Evolutionary conservation across 2,888 invertebrate genomes (phyloP).

Genomic region (Caenorhabditis sulstoni): DNA sequence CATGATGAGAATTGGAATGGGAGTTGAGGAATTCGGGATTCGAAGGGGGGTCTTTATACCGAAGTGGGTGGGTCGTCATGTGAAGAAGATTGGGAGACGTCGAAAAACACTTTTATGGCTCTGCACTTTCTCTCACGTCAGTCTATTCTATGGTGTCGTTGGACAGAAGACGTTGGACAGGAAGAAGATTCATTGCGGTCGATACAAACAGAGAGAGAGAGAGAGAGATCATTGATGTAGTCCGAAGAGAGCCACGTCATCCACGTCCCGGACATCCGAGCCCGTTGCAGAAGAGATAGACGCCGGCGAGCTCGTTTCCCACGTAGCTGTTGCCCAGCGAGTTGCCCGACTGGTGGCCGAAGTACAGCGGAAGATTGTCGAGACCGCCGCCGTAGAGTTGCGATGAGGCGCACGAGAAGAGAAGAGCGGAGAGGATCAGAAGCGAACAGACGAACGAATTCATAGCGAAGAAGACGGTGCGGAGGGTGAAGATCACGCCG

Average conservation of each 20-base stretch:
- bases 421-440: background rate
- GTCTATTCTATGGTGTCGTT: too few species aligned
- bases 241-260: background rate
- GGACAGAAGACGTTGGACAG: too few species aligned
- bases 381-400: conserved; percentile 48
- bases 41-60: background rate
- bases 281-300: conserved; percentile 45
- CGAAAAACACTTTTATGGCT: conserved; percentile 11
- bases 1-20: background rate
- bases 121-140: background rate
- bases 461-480: background rate
- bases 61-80: too few species aligned
- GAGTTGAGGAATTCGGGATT: background rate
- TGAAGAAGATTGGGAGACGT: background rate
- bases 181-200: too few species aligned
- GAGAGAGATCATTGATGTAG: too few species aligned
- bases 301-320: conserved; percentile 36
- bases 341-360: conserved; percentile 45
- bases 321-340: conserved; percentile 42
- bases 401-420: conserved; percentile 20
- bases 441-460: background rate
- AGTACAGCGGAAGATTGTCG: conserved; percentile 32
- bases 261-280: conserved; percentile 50
- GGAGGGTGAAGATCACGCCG: background rate
- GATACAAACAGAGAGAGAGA: too few species aligned